Evolutionary conservation across 64 coral and sea anemone species (phyloP).

Genomic region (Acropora yongei): DNA sequence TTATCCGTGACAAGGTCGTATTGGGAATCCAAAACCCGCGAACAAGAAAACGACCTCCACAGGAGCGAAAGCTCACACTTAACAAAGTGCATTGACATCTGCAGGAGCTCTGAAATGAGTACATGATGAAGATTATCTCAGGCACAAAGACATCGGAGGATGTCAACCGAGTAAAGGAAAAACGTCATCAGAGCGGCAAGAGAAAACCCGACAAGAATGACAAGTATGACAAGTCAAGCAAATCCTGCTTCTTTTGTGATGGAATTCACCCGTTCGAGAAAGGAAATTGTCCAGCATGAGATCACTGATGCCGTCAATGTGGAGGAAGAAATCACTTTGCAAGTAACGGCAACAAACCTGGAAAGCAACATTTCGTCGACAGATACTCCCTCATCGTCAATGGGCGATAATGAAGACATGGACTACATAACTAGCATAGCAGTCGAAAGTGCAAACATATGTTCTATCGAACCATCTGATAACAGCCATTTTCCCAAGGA

Average conservation of each 20-base stretch:
- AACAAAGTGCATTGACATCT: constrained; percentile 11
- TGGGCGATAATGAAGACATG: neutral
- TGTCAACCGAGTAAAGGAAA: neutral
- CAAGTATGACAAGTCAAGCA: neutral
- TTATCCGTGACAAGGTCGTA: no score
- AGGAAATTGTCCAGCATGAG: neutral
- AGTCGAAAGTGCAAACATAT: no score
- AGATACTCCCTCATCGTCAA: no score
- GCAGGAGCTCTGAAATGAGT: neutral
- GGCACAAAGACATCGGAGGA: no score
- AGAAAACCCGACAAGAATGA: neutral
- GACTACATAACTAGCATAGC: neutral
- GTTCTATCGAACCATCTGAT: neutral
- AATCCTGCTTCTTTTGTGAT: constrained; percentile 17
- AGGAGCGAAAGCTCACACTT: neutral
- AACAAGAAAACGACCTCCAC: constrained; percentile 6
- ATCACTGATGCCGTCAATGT: no score
- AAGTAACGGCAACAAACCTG: no score
- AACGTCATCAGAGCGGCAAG: neutral
- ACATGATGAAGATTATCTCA: neutral
- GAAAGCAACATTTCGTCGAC: no score
- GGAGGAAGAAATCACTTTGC: no score
- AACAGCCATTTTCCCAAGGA: constrained; percentile 13
- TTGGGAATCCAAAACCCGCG: neutral
- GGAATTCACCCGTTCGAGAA: neutral